Evolutionary conservation across 2,797 vertebrate genomes (phyloP).

Genomic region (Anas bernieri): DNA sequence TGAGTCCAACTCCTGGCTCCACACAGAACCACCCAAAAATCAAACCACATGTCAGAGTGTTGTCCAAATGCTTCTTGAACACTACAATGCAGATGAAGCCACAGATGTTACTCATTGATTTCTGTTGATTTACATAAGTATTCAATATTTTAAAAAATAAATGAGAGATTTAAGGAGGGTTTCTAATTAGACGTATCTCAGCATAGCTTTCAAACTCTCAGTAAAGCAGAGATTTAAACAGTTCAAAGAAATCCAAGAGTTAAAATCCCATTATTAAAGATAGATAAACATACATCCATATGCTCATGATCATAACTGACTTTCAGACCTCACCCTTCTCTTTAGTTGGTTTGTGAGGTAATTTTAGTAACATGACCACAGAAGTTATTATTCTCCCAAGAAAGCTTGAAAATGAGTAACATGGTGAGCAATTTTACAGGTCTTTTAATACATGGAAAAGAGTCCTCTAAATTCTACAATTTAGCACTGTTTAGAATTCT

Average conservation of each 20-base stretch:
- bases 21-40: not conserved
- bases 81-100: not conserved
- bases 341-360: not conserved
- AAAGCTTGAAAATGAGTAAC: not conserved
- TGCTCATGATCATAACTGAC: not conserved
- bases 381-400: not conserved
- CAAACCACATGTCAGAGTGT: not conserved
- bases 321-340: not conserved
- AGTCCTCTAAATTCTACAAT: not conserved
- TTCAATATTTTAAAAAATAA: not conserved
- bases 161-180: not conserved
- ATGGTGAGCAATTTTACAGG: not conserved
- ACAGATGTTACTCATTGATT: not conserved
- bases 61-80: not conserved
- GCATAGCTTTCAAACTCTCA: not conserved
- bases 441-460: not conserved
- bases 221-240: not conserved
- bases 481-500: not conserved
- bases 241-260: not conserved
- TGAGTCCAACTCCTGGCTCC: not conserved
- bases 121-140: not conserved
- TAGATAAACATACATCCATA: rapidly evolving
- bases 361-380: not conserved
- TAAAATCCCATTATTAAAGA: not conserved
- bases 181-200: not conserved